Evolutionary conservation across 2,113 vertebrate species (phyloP), one percentile per base, ranked within the genome.

Genomic region (Daubentonia madagascariensis): DNA sequence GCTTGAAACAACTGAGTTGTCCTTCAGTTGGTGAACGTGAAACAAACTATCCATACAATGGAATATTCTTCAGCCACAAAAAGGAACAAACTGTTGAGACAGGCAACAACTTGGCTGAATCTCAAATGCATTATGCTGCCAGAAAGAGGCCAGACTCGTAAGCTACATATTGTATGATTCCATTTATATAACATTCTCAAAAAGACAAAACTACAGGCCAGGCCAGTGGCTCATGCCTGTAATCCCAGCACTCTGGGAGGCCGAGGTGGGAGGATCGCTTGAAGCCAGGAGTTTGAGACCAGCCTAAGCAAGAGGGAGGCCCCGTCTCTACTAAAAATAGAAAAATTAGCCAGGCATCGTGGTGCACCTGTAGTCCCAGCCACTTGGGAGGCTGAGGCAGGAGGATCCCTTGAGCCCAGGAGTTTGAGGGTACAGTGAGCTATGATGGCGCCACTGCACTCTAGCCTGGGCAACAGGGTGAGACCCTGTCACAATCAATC

Each of bases 1-100:
- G 67, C 76, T 91, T 63, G 65, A 93, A 91, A 63, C 45, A 52
- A 23, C n/a, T 50, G 52, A 43, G 57, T 37, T 85, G 86, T 43
- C 54, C 57, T 59, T 70, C 80, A 45, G 0, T 73, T 80, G 63
- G 28, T 50, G 48, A 86, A 30, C 17, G 48, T 23, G 28, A n/a
- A 61, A 57, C 75, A 76, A 67, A 86, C 48, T 6, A 2, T 76
- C 68, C 0, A 1, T 28, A 78, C 96, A 89, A 78, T 88, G 88
- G 89, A 76, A 86, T 83, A 92, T 94, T 92, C 85, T 89, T 97
- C 45, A 70, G 73, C 18, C 54, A 81, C 52, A 81, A 30, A 76
- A 92, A 59, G 59, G 94, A 97, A 70, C 32, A 80, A 32, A 57
- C 67, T 70, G 37, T 28, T 83, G 89, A 85, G 22, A 35, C 28